Base-by-base conservation (phyloP, 2,888 invertebrate genomes). In the Proisotoma minuta region DNA sequence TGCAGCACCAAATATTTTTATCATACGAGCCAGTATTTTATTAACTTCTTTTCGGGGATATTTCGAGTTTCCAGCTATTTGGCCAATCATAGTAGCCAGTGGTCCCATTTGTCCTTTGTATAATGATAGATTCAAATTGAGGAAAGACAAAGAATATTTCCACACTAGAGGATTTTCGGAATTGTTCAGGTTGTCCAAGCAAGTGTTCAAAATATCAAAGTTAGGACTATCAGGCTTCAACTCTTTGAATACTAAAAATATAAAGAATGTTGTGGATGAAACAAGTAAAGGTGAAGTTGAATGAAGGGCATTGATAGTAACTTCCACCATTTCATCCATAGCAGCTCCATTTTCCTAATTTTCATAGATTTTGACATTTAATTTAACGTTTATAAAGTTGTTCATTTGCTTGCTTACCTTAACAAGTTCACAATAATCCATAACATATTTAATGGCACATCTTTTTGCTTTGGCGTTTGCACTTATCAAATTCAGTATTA, bases 1-100 rank as follows among this genome's bases (percentile, higher is more conserved):
- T 18, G 66, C 66, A 18, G 65, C 62, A 5, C 73, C 73, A 59
- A 73, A 72, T 24, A 67, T 65, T 59, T 66, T 69, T n/a, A 73
- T 73, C 71, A 73, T 68, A 47, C 69, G 53, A 3, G 69, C 71
- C 3, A 73, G 59, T 5, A 73, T 63, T 54, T 67, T 69, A 22
- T 69, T 69, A 20, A 67, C 54, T 20, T 72, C 69, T 54, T 65
- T 71, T 43, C 70, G 57, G 8, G 70, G 70, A 48, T 65, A 68
- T 29, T 66, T 69, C 4, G 65, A 48, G 18, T 63, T 57, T 15
- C 50, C 47, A 34, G 70, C 62, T 8, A 68, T 62, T 47, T 50
- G 43, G 8, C 73, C 73, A 20, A 73, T 62, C 8, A 63, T 40
- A 15, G 59, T 20, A 1, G 71, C 71, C 24, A 62, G 58, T 2